A percentile compares a stretch with the other conserved stretches of the same genome.
Evolutionary conservation across 1,140 invertebrate genomes (phyloP).

Genomic region (Zaprionus kolodkinae): DNA sequence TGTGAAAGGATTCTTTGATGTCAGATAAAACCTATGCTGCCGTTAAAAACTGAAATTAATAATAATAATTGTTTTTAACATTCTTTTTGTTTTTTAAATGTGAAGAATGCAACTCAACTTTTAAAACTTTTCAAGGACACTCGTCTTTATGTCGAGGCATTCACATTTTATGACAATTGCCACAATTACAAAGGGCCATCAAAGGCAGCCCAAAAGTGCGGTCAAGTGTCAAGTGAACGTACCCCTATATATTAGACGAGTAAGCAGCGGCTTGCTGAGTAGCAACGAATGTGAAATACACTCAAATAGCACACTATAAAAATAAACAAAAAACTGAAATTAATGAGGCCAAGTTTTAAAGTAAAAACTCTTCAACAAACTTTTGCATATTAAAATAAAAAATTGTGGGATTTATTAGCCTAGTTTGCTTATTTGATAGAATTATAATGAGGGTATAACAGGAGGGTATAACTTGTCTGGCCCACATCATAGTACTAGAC

Average conservation of each 20-base stretch:
- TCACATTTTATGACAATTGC: slow-evolving; percentile 20
- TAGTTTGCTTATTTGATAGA: background rate
- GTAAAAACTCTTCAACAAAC: background rate
- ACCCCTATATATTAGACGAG: slow-evolving; percentile 5
- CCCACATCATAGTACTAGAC: slow-evolving; percentile 6
- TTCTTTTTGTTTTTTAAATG: no score
- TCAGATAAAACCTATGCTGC: no score
- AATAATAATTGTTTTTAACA: background rate
- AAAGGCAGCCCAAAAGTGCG: slow-evolving; percentile 17
- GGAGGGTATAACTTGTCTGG: background rate
- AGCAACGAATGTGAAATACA: background rate
- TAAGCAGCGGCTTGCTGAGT: background rate
- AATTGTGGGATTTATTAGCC: background rate
- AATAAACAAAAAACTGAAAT: background rate
- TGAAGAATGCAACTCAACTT: no score
- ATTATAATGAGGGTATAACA: slow-evolving; percentile 11
- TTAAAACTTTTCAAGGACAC: background rate
- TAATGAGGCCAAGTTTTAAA: background rate
- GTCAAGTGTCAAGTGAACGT: slow-evolving; percentile 18
- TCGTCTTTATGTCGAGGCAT: background rate
- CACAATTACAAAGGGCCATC: slow-evolving; percentile 12
- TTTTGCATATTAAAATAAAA: background rate
- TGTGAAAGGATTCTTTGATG: no score
- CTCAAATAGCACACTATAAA: background rate
- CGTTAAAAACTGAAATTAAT: background rate